Base-by-base conservation (phyloP, 2,888 invertebrate species). In the Drosophila mimetica region DNA sequence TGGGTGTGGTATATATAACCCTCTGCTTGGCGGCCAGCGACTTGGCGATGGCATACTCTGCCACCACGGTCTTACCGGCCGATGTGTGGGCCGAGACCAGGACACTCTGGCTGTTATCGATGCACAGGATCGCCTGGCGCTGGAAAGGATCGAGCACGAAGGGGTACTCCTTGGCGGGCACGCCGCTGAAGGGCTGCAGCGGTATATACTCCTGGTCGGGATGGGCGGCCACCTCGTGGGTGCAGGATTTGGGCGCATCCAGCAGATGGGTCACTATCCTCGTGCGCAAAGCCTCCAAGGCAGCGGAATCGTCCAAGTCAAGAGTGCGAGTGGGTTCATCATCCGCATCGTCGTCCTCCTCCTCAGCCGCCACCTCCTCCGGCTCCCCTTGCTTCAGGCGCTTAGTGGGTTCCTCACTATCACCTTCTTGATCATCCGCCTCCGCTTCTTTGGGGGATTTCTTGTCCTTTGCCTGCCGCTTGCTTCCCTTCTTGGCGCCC, bases 1-100 rank as follows among this genome's bases (percentile, higher is more conserved):
- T 99, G 1, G 99, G 99, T 9, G 99, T 99, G 13, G 99, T 99
- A 92, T 99, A 99, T 86, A 99, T 99, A 0, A 99, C 99, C 79
- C 99, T 94, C 91, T 99, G 99, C 89, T 99, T 98, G 82, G 96
- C 96, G 75, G 96, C 95, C 57, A 99, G 92, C 0, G 99, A 98
- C 90, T 97, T 94, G 0, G 99, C 99, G 89, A 99, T 97, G 1
- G 99, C 97, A 93, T 92, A 99, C 96, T 99, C 98, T 4, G 99
- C 99, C 7, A 99, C 99, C 2, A 99, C 99, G 59, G 99, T 99
- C 94, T 99, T 99, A 53, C 99, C 99, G 46, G 99, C 99, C 4
- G 99, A 99, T 0, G 99, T 99, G 90, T 99, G 99, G 7, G 99
- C 99, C 2, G 99, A 99, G 0, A 99, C 99, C 42, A 99, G 93